A percentile compares a stretch with the other conserved stretches of the same genome.
These are phyloP conservation scores for Rhynchophorus ferrugineus DNA, from an alignment of 1,140 invertebrate species.

Conservation along the genomic window DNA sequence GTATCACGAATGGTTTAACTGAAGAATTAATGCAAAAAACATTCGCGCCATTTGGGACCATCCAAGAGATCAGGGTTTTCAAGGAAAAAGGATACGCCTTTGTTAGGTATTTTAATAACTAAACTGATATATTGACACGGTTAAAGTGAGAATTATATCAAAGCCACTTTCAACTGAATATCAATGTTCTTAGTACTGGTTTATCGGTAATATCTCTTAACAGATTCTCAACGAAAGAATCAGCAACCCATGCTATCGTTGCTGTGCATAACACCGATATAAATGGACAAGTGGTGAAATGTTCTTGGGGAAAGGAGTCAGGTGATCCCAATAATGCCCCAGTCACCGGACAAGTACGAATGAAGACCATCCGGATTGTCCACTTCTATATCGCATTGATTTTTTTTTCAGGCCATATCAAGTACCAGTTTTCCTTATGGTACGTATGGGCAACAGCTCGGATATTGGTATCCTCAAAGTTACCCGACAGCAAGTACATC, in stretches of 20 bases:
- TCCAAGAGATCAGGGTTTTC: slow-evolving; percentile 96
- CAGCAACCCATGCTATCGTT: slow-evolving; percentile 94
- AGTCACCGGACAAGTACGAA: slow-evolving; percentile 35
- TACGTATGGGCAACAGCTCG: slow-evolving; percentile 48
- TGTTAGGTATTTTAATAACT: slow-evolving; percentile 53
- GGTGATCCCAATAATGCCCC: slow-evolving; percentile 61
- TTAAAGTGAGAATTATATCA: background rate
- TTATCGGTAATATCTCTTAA: slow-evolving; percentile 10
- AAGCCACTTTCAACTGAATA: background rate
- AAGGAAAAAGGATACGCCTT: slow-evolving; percentile 99
- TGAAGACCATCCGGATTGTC: no score
- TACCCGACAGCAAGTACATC: slow-evolving; percentile 47
- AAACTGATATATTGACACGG: background rate
- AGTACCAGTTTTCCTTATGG: slow-evolving; percentile 37
- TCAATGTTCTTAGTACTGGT: background rate
- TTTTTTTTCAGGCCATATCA: slow-evolving; percentile 33
- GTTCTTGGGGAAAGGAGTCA: slow-evolving; percentile 98
- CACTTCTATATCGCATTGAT: no score
- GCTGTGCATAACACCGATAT: slow-evolving; percentile 95
- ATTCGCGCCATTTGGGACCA: slow-evolving; percentile 88
- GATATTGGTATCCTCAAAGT: slow-evolving; percentile 47
- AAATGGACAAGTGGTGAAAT: slow-evolving; percentile 93
- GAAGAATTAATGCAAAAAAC: slow-evolving; percentile 95
- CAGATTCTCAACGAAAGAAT: slow-evolving; percentile 95
- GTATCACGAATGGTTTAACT: slow-evolving; percentile 85